Percentiles rank a stretch among this genome's conserved stretches.
phyloP scores from a whole-genome alignment of 2,888 invertebrate genomes.

The Tineola bisselliella region DNA sequence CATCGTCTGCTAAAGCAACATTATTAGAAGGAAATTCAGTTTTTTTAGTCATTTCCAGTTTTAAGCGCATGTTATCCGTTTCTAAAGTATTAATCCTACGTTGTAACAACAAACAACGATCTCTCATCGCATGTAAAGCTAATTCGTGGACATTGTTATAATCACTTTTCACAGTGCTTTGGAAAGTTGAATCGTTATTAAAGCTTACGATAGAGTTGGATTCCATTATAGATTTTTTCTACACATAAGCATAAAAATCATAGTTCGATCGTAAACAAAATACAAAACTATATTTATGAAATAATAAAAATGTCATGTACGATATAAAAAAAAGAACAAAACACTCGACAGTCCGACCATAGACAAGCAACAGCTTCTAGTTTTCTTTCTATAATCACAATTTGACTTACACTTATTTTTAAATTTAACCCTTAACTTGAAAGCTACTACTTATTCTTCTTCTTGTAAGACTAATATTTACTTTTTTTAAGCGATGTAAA shows the following conservation, averaged over 20 bases:
- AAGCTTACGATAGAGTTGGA: conserved; percentile 60
- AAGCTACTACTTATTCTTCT: too few species aligned
- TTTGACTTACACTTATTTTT: too few species aligned
- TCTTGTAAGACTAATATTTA: too few species aligned
- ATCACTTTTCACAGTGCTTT: conserved; percentile 51
- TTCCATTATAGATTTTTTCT: conserved; percentile 33
- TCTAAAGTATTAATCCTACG: conserved; percentile 75
- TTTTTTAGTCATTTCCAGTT: conserved; percentile 41
- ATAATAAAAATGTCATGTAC: too few species aligned
- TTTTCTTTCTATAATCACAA: too few species aligned
- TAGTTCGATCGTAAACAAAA: background rate
- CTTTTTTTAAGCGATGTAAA: too few species aligned
- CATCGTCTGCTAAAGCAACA: conserved; percentile 47
- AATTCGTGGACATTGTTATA: conserved; percentile 70
- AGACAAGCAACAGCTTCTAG: too few species aligned
- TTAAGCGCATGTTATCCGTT: conserved; percentile 77
- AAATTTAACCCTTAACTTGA: too few species aligned
- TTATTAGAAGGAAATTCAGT: conserved; percentile 32
- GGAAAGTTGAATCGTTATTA: conserved; percentile 55
- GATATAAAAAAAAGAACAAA: too few species aligned
- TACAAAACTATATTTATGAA: too few species aligned
- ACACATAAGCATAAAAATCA: background rate
- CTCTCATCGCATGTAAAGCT: conserved; percentile 83
- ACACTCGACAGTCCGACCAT: too few species aligned
- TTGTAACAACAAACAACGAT: conserved; percentile 80